Percentiles rank a stretch among this genome's conserved stretches.
Conservation (phyloP, 2,888 invertebrate species). For the Drosophila atripex region DNA sequence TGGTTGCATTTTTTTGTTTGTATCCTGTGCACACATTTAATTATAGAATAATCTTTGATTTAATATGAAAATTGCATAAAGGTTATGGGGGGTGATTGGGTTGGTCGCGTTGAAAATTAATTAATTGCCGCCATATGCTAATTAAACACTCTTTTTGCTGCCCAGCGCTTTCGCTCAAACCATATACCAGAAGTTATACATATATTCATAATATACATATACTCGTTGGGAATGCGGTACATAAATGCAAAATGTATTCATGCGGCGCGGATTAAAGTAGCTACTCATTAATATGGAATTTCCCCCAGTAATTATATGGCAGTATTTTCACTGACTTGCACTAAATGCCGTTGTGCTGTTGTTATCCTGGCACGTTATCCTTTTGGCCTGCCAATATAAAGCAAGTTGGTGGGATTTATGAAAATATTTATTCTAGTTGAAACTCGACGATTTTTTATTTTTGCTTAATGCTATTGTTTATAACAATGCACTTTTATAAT, state of each 20-base stretch:
- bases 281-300: conserved; percentile 33
- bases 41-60: conserved; percentile 73
- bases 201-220: too few species aligned
- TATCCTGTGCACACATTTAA: conserved; percentile 52
- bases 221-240: too few species aligned
- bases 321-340: conserved; percentile 3
- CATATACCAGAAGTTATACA: conserved; percentile 17
- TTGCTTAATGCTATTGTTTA: too few species aligned
- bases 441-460: too few species aligned
- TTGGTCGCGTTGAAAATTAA: conserved; percentile 65
- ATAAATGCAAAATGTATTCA: conserved; percentile 19
- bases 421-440: conserved; percentile 2
- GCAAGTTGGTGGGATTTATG: not conserved
- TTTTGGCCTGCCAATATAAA: not conserved
- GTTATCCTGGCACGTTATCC: conserved; percentile 5
- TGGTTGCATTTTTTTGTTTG: not conserved
- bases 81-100: not conserved
- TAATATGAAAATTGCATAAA: conserved; percentile 56
- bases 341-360: conserved; percentile 7
- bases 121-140: conserved; percentile 79
- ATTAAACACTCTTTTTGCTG: conserved; percentile 75
- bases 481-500: too few species aligned
- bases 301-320: conserved; percentile 25
- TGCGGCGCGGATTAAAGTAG: conserved; percentile 29
- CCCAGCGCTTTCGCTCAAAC: conserved; percentile 50